phyloP scores from a whole-genome alignment of 1,140 invertebrate genomes.

The Drosophila kurseongensis region DNA sequence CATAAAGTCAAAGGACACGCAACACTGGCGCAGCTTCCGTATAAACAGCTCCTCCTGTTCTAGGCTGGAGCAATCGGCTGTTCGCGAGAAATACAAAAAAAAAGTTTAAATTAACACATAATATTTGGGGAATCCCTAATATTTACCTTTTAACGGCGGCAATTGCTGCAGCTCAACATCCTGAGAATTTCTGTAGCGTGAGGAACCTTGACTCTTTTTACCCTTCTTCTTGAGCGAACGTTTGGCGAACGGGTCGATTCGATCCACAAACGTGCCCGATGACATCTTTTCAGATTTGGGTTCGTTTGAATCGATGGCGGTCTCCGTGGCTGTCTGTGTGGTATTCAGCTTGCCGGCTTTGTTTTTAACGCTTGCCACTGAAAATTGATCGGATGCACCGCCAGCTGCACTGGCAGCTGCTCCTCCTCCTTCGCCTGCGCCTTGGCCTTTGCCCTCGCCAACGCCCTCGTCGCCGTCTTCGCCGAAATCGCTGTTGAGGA shows the following conservation, averaged over 20 bases:
- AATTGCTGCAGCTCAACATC: slow-evolving; percentile 95
- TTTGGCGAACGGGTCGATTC: slow-evolving; percentile 97
- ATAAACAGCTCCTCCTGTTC: slow-evolving; percentile 99
- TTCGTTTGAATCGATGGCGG: slow-evolving; percentile 80
- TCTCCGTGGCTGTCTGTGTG: slow-evolving; percentile 82
- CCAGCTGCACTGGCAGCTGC: slow-evolving; percentile 30
- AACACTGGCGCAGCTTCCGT: slow-evolving; percentile 98
- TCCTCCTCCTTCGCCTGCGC: slow-evolving; percentile 51
- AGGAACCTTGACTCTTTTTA: slow-evolving; percentile 96
- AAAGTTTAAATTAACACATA: neutral
- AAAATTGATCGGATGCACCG: slow-evolving; percentile 57
- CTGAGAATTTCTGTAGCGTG: slow-evolving; percentile 94
- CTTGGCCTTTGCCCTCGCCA: slow-evolving; percentile 63
- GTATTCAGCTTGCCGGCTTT: slow-evolving; percentile 82
- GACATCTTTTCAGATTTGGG: slow-evolving; percentile 88
- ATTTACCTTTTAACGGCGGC: slow-evolving; percentile 93
- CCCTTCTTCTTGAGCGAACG: slow-evolving; percentile 96
- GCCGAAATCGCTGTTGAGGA: slow-evolving; percentile 77
- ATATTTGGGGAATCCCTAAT: too few relatives aligned
- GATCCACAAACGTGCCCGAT: slow-evolving; percentile 95
- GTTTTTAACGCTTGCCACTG: slow-evolving; percentile 70
- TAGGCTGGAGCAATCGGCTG: slow-evolving; percentile 87
- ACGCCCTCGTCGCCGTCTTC: slow-evolving; percentile 74
- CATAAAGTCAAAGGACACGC: slow-evolving; percentile 99
- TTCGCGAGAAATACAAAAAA: neutral